Conservation (phyloP, 2,888 invertebrate species). For the Geotrupes spiniger region DNA sequence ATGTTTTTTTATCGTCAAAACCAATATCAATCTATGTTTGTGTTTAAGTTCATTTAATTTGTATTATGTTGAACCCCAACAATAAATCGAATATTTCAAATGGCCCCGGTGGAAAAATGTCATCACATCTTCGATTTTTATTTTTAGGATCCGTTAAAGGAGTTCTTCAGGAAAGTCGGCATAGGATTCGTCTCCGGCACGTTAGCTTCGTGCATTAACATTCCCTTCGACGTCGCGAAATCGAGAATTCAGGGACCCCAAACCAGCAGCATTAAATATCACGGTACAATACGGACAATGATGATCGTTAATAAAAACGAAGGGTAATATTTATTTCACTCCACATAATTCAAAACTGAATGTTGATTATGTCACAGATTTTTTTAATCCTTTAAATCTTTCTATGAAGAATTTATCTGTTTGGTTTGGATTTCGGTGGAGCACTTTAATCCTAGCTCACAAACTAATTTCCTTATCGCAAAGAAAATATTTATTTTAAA, state of each 20-base stretch:
- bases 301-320: constrained; percentile 77
- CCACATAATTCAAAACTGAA: too few relatives aligned
- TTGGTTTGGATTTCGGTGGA: constrained; percentile 3
- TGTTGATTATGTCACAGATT: too few relatives aligned
- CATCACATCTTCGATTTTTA: constrained; percentile 31
- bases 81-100: neutral
- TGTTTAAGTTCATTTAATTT: neutral
- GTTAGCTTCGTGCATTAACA: constrained; percentile 82
- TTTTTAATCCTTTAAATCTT: too few relatives aligned
- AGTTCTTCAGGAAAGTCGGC: constrained; percentile 71
- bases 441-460: neutral
- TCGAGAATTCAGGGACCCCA: constrained; percentile 94
- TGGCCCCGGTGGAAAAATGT: neutral
- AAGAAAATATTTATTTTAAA: neutral
- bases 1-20: neutral
- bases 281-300: constrained; percentile 71
- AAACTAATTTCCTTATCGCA: too few relatives aligned
- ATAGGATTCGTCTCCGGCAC: constrained; percentile 88
- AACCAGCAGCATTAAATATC: constrained; percentile 72
- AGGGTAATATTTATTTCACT: constrained; percentile 63
- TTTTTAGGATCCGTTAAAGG: constrained; percentile 66
- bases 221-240: constrained; percentile 96
- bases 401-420: too few relatives aligned
- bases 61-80: neutral
- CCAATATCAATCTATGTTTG: neutral